Conservation (phyloP, 2,797 vertebrate genomes). For the Danio tinwini region DNA sequence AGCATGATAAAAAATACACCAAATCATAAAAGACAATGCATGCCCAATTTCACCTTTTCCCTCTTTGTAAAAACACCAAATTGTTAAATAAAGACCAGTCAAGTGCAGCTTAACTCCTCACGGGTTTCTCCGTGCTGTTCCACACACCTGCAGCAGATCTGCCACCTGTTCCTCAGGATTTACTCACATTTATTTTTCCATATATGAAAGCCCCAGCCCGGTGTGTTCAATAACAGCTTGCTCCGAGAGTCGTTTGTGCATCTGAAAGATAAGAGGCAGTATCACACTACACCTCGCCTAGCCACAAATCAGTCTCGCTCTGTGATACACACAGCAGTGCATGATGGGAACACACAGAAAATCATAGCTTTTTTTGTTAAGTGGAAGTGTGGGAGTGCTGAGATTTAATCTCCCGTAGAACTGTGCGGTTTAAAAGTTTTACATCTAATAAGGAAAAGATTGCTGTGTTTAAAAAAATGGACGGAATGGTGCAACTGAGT, state of each 20-base stretch:
- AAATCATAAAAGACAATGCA: slow-evolving; percentile 21
- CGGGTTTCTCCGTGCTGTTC: slow-evolving; percentile 1
- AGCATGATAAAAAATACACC: slow-evolving; percentile 35
- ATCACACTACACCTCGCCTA: not conserved
- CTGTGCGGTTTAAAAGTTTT: slow-evolving; percentile 32
- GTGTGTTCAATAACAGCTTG: slow-evolving; percentile 38
- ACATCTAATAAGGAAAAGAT: slow-evolving; percentile 11
- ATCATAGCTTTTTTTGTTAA: not conserved
- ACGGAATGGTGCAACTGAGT: not conserved
- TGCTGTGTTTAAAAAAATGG: slow-evolving; percentile 8
- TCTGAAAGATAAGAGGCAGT: slow-evolving; percentile 33
- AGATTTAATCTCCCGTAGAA: slow-evolving; percentile 25
- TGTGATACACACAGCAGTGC: slow-evolving; percentile 30
- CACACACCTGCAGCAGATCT: slow-evolving; percentile 32
- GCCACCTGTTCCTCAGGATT: not conserved
- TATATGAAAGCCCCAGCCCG: not conserved
- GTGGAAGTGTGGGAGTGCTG: not conserved
- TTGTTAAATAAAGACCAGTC: not conserved
- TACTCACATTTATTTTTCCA: slow-evolving; percentile 11
- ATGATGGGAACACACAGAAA: slow-evolving; percentile 8
- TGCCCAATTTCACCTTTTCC: slow-evolving; percentile 16
- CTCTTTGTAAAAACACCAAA: not conserved
- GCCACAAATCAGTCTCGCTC: slow-evolving; percentile 13
- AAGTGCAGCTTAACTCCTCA: not conserved
- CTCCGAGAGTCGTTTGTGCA: not conserved